phyloP scores from a whole-genome alignment of 1,140 invertebrate genomes.

The Chironomus tepperi region DNA sequence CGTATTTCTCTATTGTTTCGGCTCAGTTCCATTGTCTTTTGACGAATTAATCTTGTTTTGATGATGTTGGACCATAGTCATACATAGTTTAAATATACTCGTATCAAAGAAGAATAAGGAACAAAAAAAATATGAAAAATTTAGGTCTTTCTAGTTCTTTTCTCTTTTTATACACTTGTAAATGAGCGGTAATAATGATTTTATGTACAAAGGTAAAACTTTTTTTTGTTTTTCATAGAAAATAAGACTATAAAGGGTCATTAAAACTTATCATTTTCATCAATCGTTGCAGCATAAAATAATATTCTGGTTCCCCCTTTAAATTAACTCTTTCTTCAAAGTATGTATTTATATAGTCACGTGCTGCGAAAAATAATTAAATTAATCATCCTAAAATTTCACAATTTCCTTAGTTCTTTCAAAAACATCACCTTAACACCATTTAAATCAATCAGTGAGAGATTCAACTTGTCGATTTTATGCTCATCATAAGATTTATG shows the following conservation, averaged over 20 bases:
- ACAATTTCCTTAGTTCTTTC: not conserved
- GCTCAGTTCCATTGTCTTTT: conserved; percentile 11
- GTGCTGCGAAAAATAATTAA: not conserved
- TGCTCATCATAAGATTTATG: conserved; percentile 18
- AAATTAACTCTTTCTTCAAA: not conserved
- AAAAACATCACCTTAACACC: not conserved
- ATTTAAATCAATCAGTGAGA: conserved; percentile 22
- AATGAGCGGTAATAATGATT: not conserved
- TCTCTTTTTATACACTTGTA: not conserved
- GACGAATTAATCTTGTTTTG: conserved; percentile 21
- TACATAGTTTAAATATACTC: not conserved
- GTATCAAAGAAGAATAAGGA: conserved; percentile 1
- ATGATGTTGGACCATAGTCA: conserved; percentile 16
- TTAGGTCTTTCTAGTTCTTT: not conserved
- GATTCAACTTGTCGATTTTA: not conserved
- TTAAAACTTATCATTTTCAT: conserved; percentile 14
- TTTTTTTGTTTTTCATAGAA: not conserved
- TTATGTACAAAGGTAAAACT: not conserved
- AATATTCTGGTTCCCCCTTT: not conserved
- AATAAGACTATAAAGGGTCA: conserved; percentile 8
- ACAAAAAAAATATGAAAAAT: not conserved
- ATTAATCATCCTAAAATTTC: conserved; percentile 3
- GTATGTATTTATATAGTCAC: not conserved
- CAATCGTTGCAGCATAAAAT: not conserved
- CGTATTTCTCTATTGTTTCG: not conserved